phyloP scores from a whole-genome alignment of 2,797 vertebrate genomes.

The Propithecus perrieri region DNA sequence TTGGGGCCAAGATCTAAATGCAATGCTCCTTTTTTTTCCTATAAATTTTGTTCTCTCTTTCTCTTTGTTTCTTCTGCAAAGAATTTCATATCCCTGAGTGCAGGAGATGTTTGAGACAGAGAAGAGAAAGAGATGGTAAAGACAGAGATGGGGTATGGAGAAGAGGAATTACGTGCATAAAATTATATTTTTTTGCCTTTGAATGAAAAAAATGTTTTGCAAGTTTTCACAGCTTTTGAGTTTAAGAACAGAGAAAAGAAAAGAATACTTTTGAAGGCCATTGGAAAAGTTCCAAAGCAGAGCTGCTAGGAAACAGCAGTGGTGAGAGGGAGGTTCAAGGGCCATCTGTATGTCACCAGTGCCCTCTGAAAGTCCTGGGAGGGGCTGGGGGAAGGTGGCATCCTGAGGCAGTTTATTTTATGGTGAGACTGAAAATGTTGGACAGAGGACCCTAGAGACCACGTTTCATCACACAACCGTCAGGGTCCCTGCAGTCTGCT shows the following conservation, averaged over 20 bases:
- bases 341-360: slow-evolving; percentile 82
- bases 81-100: neutral
- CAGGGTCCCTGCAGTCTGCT: slow-evolving; percentile 78
- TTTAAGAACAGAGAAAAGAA: slow-evolving; percentile 41
- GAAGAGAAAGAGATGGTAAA: neutral
- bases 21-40: neutral
- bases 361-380: slow-evolving; percentile 68
- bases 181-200: neutral
- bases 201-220: slow-evolving; percentile 30
- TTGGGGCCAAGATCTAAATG: neutral
- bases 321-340: slow-evolving; percentile 83
- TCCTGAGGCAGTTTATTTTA: slow-evolving; percentile 77
- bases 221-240: slow-evolving; percentile 22
- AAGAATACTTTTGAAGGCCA: slow-evolving; percentile 23
- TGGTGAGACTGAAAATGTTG: slow-evolving; percentile 82
- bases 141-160: neutral
- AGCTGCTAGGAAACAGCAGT: slow-evolving; percentile 77
- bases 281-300: slow-evolving; percentile 61
- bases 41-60: neutral
- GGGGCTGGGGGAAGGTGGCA: slow-evolving; percentile 78
- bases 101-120: neutral
- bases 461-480: slow-evolving; percentile 76
- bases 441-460: slow-evolving; percentile 72
- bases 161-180: neutral
- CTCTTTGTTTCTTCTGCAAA: neutral